Evolutionary conservation across 2,888 invertebrate genomes (phyloP), one percentile per base, ranked within the genome.

Genomic region (Holacanthella duospinosa): DNA sequence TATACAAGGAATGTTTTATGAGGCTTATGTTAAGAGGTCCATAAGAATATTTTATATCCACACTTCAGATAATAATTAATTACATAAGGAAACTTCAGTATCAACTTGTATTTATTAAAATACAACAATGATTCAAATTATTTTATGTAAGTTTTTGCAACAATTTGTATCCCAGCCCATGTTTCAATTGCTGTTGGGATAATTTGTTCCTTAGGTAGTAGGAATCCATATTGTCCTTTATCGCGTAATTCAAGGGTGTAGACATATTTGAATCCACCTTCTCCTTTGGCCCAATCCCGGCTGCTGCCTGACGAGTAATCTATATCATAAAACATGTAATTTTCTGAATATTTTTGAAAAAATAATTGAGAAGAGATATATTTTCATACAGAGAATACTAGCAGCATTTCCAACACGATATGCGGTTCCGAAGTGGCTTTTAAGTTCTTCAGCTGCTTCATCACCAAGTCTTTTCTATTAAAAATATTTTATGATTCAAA

Each of bases 171-270:
- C 24, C 70, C 72, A 24, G 66, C 64, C 70, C 68, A 72, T 4
- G 70, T 70, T 63, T 71, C 71, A 12, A 59, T 43, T 9, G 65
- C 67, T 1, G 70, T 70, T 2, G 75, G 75, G 19, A 74, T 56
- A 29, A 80, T 80, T 59, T 75, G 74, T 16, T 68, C 70, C 0
- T 74, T 63, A 0, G 80, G 80, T 1, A 80, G 72, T 6, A 78
- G 62, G 70, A 80, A 80, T 0, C 80, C 80, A 65, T 76, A 74
- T 1, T 64, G 55, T 2, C 79, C 79, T 0, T 73, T 76, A 67
- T 79, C 80, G 25, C 78, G 69, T 9, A 81, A 74, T 71, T 81
- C 81, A 6, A 80, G 72, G 0, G 79, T 79, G 74, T 80, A 81
- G 12, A 68, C 66, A 48, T 62, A 67, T 21, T 62, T 65, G n/a